Base-by-base conservation (phyloP, 1,140 invertebrate species). In the Mizuhopecten yessoensis region DNA sequence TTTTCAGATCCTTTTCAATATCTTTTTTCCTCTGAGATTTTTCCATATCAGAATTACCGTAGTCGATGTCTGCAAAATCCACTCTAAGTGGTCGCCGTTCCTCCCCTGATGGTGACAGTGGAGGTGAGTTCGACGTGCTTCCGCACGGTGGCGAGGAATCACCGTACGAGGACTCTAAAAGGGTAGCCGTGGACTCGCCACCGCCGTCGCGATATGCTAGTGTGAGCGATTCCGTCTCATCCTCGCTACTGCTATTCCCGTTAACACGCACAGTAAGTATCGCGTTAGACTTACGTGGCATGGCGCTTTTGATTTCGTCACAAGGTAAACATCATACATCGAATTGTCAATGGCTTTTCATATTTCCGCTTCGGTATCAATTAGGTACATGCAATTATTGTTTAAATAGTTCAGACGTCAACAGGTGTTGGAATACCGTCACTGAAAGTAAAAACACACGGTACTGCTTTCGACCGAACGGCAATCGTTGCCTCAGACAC, bases 41-140 rank as follows among this genome's bases (percentile, higher is more conserved):
- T 88, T 91, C 91, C 57, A 75, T 75, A 17, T 75, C 57, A 75
- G 57, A 75, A 42, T 90, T 90, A 29, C 91, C 92, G 17, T 90
- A 92, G 49, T 95, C 95, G 93, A 95, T 94, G 34, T 93, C 91
- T 39, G 93, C 91, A 88, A 94, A 94, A 88, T 93, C 94, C 33
- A 96, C 94, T 45, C 92, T 92, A 33, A 95, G 91, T 75, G 92
- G 92, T 36, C 91, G 93, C 33, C 93, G 92, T 86, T 94, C 94
- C 89, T 88, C 92, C 86, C 92, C 34, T 49, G 94, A 92, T 87
- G 93, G 92, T 42, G 86, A 87, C 49, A 90, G 88, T 34, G 94
- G 87, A 15, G 93, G 89, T 15, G 90, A 86, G 33, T 93, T 92
- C 36, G 92, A 91, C 57, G 93, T 92, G 87, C 91, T 92, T n/a